Percentiles rank a stretch among this genome's conserved stretches.
phyloP scores from a whole-genome alignment of 2,797 vertebrate genomes.

The Chelon auratus region DNA sequence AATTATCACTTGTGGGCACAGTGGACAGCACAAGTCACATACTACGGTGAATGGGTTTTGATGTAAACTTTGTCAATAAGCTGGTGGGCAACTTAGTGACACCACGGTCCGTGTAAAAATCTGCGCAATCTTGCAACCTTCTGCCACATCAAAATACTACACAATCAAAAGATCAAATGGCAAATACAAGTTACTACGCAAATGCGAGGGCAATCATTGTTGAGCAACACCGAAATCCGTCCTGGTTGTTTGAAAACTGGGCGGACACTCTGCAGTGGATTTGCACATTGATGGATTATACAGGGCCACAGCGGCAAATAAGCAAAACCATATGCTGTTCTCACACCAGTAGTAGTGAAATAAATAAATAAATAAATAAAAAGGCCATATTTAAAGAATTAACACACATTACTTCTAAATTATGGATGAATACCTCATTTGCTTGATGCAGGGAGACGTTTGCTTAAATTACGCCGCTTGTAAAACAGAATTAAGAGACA shows the following conservation, averaged over 20 bases:
- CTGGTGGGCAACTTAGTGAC: background rate
- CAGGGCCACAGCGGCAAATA: constrained; percentile 27
- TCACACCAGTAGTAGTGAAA: constrained; percentile 21
- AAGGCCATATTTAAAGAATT: background rate
- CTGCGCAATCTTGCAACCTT: background rate
- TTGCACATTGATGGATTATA: constrained; percentile 12
- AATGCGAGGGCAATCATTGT: constrained; percentile 1
- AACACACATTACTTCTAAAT: constrained; percentile 18
- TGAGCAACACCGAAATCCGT: constrained; percentile 12
- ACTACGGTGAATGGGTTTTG: background rate
- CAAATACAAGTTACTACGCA: background rate
- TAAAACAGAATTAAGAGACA: constrained; percentile 54
- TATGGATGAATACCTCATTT: constrained; percentile 14
- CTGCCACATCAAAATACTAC: background rate
- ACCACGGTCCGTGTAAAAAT: background rate
- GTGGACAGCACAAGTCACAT: background rate
- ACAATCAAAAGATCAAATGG: constrained; percentile 3
- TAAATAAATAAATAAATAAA: constrained; percentile 15
- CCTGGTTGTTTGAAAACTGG: constrained; percentile 19
- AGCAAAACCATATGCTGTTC: constrained; percentile 49
- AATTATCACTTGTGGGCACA: background rate
- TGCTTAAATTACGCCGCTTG: constrained; percentile 37
- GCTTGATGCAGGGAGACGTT: constrained; percentile 29
- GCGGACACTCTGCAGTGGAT: constrained; percentile 23
- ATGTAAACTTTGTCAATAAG: background rate